Percentiles rank a stretch among this genome's conserved stretches.
Evolutionary conservation across 2,888 invertebrate genomes (phyloP).

Genomic region (Chaitophorus viminalis): DNA sequence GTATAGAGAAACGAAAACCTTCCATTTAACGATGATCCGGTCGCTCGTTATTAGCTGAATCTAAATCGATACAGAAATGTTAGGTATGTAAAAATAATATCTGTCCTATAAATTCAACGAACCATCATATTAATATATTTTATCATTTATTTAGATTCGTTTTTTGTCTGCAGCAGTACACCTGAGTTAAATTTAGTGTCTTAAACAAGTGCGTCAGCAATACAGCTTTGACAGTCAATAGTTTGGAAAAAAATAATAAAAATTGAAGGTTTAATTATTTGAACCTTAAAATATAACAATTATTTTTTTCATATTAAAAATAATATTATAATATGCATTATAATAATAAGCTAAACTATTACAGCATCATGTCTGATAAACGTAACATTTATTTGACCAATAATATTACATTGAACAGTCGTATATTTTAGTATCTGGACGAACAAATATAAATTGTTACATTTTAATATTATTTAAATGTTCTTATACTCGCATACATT

Average conservation of each 20-base stretch:
- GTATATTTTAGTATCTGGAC: no score
- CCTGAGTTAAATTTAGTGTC: neutral
- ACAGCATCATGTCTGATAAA: no score
- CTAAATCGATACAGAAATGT: neutral
- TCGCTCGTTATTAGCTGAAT: constrained; percentile 17
- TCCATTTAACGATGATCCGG: constrained; percentile 8
- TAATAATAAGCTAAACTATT: no score
- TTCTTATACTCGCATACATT: no score
- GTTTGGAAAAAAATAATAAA: neutral
- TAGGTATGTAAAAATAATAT: neutral
- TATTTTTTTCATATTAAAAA: neutral
- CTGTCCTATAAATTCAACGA: neutral
- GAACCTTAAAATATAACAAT: neutral
- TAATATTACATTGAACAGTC: no score
- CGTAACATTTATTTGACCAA: no score
- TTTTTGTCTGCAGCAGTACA: neutral
- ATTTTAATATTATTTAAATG: no score
- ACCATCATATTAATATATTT: neutral
- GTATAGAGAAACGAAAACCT: constrained; percentile 22
- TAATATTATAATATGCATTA: no score
- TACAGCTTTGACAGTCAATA: neutral
- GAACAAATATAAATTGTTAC: no score
- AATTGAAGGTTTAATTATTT: neutral
- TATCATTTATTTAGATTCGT: neutral
- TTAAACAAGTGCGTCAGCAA: neutral